These are phyloP conservation scores for Dunckerocampus dactyliophorus DNA, from an alignment of 2,113 vertebrate genomes.

Conservation along the genomic window DNA sequence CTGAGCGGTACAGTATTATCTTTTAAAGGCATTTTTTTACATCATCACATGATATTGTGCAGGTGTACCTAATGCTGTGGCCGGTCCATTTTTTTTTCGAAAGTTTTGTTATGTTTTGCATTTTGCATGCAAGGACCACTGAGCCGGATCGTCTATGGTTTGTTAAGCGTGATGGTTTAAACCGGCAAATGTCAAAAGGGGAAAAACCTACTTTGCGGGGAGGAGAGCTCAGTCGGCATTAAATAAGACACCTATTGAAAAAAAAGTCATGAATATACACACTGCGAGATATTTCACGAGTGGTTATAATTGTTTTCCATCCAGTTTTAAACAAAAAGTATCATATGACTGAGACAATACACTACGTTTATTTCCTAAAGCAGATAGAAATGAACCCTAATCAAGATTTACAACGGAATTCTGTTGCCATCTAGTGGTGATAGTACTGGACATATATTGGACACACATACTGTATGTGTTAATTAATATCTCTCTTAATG, in stretches of 20 bases:
- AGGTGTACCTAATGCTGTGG: not conserved
- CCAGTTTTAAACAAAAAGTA: not conserved
- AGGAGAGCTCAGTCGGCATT: conserved; percentile 12
- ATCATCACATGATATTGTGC: not conserved
- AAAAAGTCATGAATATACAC: conserved; percentile 18
- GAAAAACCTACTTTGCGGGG: conserved; percentile 51
- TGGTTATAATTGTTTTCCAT: not conserved
- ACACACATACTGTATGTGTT: too few species aligned
- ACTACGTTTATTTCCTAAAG: too few species aligned
- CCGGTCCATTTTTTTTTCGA: not conserved
- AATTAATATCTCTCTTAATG: too few species aligned
- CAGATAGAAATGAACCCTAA: not conserved
- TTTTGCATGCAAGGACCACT: conserved; percentile 21
- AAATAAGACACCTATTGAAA: conserved; percentile 33
- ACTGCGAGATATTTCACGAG: not conserved
- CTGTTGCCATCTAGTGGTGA: conserved; percentile 59
- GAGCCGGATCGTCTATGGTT: conserved; percentile 44
- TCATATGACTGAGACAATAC: not conserved
- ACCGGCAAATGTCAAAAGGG: conserved; percentile 38
- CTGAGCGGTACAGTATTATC: not conserved
- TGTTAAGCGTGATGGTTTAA: conserved; percentile 41
- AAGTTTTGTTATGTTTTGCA: conserved; percentile 40
- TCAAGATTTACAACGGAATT: not conserved
- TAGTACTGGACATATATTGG: not conserved
- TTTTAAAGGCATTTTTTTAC: too few species aligned